A percentile compares a stretch with the other conserved stretches of the same genome.
phyloP scores from a whole-genome alignment of 1,140 invertebrate species.

The Eumaeus atala region DNA sequence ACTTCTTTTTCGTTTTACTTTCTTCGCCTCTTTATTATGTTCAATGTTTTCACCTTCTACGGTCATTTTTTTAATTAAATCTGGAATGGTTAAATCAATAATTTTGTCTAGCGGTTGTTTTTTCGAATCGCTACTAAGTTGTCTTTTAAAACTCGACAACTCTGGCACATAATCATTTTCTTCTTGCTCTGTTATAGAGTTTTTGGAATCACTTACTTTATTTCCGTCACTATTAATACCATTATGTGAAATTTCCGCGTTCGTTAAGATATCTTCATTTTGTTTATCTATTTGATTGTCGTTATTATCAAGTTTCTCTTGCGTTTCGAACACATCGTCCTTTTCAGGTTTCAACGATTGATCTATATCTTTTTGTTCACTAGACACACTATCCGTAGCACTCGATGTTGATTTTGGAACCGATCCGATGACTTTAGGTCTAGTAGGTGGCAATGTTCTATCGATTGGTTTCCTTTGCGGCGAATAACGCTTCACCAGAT shows the following conservation, averaged over 20 bases:
- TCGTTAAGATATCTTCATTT: conserved; percentile 26
- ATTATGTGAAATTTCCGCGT: conserved; percentile 39
- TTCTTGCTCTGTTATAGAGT: conserved; percentile 46
- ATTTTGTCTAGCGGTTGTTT: conserved; percentile 40
- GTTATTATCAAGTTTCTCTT: conserved; percentile 19
- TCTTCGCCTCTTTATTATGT: conserved; percentile 45
- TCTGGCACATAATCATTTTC: conserved; percentile 61
- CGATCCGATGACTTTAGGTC: conserved; percentile 58
- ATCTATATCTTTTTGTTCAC: conserved; percentile 36
- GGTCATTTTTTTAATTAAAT: conserved; percentile 57
- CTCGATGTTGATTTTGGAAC: conserved; percentile 61
- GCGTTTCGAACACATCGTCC: conserved; percentile 56
- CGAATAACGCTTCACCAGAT: conserved; percentile 61
- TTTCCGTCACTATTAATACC: conserved; percentile 29
- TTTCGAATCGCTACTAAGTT: conserved; percentile 43
- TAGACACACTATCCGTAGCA: conserved; percentile 40
- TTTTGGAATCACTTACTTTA: conserved; percentile 37
- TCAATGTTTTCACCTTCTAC: conserved; percentile 47
- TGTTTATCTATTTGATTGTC: conserved; percentile 15
- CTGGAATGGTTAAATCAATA: conserved; percentile 57
- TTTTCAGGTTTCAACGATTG: conserved; percentile 29
- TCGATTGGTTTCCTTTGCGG: conserved; percentile 61
- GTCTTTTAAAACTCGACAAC: conserved; percentile 41
- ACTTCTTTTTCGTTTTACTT: conserved; percentile 64
- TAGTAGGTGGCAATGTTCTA: conserved; percentile 59